Conservation (phyloP, 2,888 invertebrate species). For the Troides aeacus region DNA sequence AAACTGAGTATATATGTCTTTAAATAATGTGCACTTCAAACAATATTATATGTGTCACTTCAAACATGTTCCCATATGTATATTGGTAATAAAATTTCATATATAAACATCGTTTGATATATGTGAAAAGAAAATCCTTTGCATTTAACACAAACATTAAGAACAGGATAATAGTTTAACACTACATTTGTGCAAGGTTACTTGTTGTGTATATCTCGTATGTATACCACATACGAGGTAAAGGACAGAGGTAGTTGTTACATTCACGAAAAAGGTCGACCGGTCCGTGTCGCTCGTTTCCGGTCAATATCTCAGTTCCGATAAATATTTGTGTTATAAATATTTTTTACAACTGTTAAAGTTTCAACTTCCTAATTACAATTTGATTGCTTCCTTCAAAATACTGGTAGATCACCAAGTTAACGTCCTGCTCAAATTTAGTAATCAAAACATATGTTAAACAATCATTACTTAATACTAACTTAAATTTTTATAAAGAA, state of each 20-base stretch:
- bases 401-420: no score
- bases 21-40: no score
- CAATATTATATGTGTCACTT: no score
- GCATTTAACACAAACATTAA: not conserved
- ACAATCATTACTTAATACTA: no score
- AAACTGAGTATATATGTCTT: no score
- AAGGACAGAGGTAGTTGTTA: slow-evolving; percentile 11
- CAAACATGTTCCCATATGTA: no score
- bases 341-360: not conserved
- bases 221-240: slow-evolving; percentile 20
- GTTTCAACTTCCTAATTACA: no score
- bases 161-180: slow-evolving; percentile 22
- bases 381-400: no score
- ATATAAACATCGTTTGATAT: not conserved
- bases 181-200: slow-evolving; percentile 17
- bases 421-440: no score
- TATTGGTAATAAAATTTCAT: no score
- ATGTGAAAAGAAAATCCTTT: not conserved
- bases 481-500: no score
- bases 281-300: slow-evolving; percentile 19
- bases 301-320: slow-evolving; percentile 14
- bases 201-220: not conserved
- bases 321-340: not conserved
- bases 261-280: slow-evolving; percentile 25
- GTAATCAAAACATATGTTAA: no score